Conservation (phyloP, 2,113 vertebrate genomes). For the Xenopus laevis region DNA sequence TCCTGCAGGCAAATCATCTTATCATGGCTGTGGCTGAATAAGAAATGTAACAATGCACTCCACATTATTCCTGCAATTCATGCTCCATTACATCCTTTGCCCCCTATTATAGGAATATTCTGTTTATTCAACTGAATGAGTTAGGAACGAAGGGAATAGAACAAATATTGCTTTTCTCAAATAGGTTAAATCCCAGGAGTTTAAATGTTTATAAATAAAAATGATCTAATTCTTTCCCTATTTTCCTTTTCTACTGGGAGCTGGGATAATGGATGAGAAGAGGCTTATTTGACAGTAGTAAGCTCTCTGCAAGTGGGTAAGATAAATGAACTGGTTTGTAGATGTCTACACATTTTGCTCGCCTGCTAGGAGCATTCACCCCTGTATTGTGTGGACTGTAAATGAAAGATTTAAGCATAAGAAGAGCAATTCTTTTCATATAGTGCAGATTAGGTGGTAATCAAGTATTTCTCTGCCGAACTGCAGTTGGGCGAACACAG, state of each 20-base stretch:
- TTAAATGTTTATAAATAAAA: background rate
- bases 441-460: slow-evolving; percentile 19
- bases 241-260: background rate
- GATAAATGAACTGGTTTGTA: slow-evolving; percentile 23
- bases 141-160: background rate
- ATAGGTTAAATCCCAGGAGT: background rate
- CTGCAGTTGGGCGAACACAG: background rate
- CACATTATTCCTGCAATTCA: no score
- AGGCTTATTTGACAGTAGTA: slow-evolving; percentile 7
- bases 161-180: background rate
- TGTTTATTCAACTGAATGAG: slow-evolving; percentile 3
- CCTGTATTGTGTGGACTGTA: slow-evolving; percentile 8
- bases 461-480: background rate
- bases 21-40: no score
- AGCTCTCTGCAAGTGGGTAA: slow-evolving; percentile 5
- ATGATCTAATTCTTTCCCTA: background rate
- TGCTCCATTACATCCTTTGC: background rate
- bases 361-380: background rate
- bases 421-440: slow-evolving; percentile 27
- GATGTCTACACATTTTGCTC: background rate
- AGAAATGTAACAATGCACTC: no score
- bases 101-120: background rate
- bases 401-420: background rate
- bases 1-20: no score
- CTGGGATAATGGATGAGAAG: background rate